Base-by-base conservation (phyloP, 2,888 invertebrate genomes). In the Acrobeloides nanus region DNA sequence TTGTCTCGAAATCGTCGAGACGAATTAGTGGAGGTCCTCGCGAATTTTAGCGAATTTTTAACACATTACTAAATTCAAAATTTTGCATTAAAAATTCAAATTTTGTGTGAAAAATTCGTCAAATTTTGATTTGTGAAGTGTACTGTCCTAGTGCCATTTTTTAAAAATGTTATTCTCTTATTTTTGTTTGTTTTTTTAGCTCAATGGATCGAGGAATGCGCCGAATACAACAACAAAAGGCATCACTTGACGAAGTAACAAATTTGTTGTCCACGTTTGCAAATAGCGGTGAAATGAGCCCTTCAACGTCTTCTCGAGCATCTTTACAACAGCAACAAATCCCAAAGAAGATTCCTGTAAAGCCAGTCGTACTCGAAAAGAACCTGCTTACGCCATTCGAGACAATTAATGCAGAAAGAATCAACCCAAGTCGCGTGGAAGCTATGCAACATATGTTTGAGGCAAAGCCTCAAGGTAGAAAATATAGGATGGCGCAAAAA, bases 371-470 rank as follows among this genome's bases (percentile, higher is more conserved):
- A n/a, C 10, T 10, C 37, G 8, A 12, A 12, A 35, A 12, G 10
- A 35, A 35, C 12, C 8, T 17, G 39, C 10, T 42, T 17, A 57
- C 29, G 8, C 55, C 56, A 15, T 57, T 61, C 43, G 63, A 61
- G 20, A 64, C 56, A 2, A 61, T 61, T 38, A 62, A 64, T 37
- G 46, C 65, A 43, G 70, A 70, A 51, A 53, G 64, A 39, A 54
- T 68, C 45, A 65, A 64, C 50, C 65, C 69, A 8, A 62, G 62
- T 46, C 61, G 66, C 12, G 70, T 70, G 12, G 66, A 68, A 39
- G 66, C 66, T 15, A 69, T 71, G 55, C 66, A 67, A 35, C 57
- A 61, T 25, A 66, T 71, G 62, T 71, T 71, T 53, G 71, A 72
- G 40, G n/a, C n/a, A n/a, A n/a, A n/a, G n/a, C n/a, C n/a, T n/a